Percentiles rank a stretch among this genome's conserved stretches.
Conservation (phyloP, 2,888 invertebrate genomes). For the Amiota minor region DNA sequence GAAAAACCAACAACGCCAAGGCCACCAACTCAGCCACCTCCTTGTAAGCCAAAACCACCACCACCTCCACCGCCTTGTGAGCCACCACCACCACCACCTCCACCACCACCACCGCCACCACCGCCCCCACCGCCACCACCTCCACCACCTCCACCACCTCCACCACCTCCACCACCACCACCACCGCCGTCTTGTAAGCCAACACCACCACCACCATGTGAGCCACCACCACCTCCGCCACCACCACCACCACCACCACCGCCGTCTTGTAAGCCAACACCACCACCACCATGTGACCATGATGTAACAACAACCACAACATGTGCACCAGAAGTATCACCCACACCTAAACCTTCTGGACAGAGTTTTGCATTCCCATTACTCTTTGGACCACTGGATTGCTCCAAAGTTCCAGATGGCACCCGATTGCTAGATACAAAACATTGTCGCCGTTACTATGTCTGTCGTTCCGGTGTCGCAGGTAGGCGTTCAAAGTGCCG, state of each 20-base stretch:
- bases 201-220: not conserved
- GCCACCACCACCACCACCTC: not conserved
- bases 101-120: no score
- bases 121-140: not conserved
- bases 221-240: not conserved
- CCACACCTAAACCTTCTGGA: not conserved
- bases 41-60: not conserved
- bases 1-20: not conserved
- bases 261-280: not conserved
- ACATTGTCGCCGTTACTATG: conserved; percentile 52
- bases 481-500: conserved; percentile 39
- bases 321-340: not conserved
- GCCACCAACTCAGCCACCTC: no score
- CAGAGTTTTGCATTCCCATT: not conserved
- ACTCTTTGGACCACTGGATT: conserved; percentile 40
- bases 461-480: conserved; percentile 44
- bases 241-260: not conserved
- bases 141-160: no score
- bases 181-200: no score
- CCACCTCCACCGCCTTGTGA: not conserved
- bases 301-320: not conserved
- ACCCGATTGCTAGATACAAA: conserved; percentile 44
- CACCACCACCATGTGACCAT: not conserved
- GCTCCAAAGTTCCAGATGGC: conserved; percentile 43
- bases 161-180: no score